phyloP scores from a whole-genome alignment of 2,888 invertebrate genomes.

The Lymantria monacha region DNA sequence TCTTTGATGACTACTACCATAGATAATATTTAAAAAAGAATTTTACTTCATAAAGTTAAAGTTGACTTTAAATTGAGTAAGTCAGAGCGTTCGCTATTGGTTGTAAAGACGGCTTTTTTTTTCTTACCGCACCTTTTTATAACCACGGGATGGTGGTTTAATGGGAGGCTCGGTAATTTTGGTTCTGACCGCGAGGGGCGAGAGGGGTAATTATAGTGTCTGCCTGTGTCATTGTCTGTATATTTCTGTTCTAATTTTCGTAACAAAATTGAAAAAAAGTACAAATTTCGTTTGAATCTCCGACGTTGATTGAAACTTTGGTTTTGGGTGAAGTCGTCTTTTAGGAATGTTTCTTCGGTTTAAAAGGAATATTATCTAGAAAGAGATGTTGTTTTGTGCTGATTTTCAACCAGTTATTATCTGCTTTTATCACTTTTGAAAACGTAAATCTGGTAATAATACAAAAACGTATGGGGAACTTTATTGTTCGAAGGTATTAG shows the following conservation, averaged over 20 bases:
- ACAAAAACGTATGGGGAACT: too few species aligned
- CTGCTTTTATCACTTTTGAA: too few species aligned
- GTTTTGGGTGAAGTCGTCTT: constrained; percentile 21
- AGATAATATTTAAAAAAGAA: constrained; percentile 14
- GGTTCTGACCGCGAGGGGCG: constrained; percentile 37
- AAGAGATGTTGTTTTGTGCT: not conserved
- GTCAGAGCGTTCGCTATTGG: constrained; percentile 50
- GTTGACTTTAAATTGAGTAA: constrained; percentile 38
- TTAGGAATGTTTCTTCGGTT: constrained; percentile 15
- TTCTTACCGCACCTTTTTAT: constrained; percentile 61
- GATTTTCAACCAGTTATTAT: too few species aligned
- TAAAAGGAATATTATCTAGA: not conserved
- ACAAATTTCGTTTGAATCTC: constrained; percentile 18
- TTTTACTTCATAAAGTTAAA: constrained; percentile 17
- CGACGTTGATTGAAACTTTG: constrained; percentile 29
- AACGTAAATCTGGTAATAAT: too few species aligned
- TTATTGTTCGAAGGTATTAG: too few species aligned
- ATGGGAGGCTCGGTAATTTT: constrained; percentile 73
- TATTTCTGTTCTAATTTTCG: constrained; percentile 57
- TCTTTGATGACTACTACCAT: constrained; percentile 29
- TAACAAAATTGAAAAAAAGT: constrained; percentile 50
- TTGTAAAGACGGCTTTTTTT: constrained; percentile 61
- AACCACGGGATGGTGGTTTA: constrained; percentile 69
- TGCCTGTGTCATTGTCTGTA: constrained; percentile 77
- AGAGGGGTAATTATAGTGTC: constrained; percentile 71